These are phyloP conservation scores for Athripsodes cinereus DNA, from an alignment of 2,888 invertebrate genomes.

Conservation along the genomic window DNA sequence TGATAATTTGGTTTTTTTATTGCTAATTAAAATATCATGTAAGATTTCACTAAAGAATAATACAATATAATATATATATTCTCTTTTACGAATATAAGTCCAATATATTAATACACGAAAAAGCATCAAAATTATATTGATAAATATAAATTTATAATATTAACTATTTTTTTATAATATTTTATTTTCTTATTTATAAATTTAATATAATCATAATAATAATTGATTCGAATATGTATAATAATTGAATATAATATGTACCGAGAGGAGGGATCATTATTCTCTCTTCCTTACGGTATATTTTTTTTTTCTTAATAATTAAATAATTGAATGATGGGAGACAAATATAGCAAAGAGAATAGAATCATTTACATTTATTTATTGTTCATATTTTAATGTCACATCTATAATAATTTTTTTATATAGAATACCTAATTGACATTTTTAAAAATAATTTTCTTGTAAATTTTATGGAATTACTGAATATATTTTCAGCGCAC, in stretches of 20 bases:
- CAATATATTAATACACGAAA: conserved; percentile 1
- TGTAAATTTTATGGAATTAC: too few relatives aligned
- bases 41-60: too few relatives aligned
- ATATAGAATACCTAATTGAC: too few relatives aligned
- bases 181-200: background rate
- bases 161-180: background rate
- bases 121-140: conserved; percentile 1
- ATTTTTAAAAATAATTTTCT: too few relatives aligned
- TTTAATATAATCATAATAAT: background rate
- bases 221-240: background rate
- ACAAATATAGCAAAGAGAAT: conserved; percentile 24
- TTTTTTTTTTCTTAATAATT: conserved; percentile 18
- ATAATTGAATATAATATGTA: conserved; percentile 3
- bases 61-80: too few relatives aligned
- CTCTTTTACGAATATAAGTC: background rate
- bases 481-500: too few relatives aligned
- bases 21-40: background rate
- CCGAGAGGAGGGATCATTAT: conserved; percentile 4
- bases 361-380: background rate
- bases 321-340: conserved; percentile 28
- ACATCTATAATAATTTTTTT: background rate
- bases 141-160: background rate
- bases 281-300: background rate
- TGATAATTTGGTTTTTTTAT: conserved; percentile 6
- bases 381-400: background rate